Evolutionary conservation across 2,888 invertebrate species (phyloP).

Genomic region (Silvanus unidentatus): DNA sequence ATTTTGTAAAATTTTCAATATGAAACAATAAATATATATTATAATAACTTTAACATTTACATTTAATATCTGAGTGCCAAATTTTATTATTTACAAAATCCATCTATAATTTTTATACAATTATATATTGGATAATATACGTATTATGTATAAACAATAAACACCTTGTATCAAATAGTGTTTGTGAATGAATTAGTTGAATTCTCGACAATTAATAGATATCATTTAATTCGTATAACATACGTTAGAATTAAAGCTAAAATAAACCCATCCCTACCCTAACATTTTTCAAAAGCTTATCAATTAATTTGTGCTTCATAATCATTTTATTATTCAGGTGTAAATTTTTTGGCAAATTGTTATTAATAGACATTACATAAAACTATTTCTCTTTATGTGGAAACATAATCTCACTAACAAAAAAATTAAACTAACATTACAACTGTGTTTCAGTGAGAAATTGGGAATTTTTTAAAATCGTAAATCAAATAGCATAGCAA

Average conservation of each 20-base stretch:
- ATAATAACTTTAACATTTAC: conserved; percentile 2
- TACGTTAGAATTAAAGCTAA: conserved; percentile 3
- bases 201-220: conserved; percentile 2
- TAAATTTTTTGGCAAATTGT: too few species aligned
- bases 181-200: conserved; percentile 12
- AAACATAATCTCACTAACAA: conserved; percentile 17
- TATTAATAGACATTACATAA: too few species aligned
- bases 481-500: too few species aligned
- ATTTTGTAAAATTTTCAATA: conserved; percentile 15
- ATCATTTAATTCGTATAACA: conserved; percentile 3
- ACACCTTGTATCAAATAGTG: conserved; percentile 1
- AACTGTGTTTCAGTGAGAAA: conserved; percentile 6
- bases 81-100: neutral
- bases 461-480: too few species aligned
- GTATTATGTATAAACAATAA: too few species aligned
- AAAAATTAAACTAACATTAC: too few species aligned
- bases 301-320: conserved; percentile 40
- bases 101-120: conserved; percentile 9
- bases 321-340: neutral
- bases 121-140: too few species aligned
- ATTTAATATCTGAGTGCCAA: neutral
- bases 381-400: conserved; percentile 18
- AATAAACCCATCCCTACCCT: conserved; percentile 32
- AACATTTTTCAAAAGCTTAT: conserved; percentile 29
- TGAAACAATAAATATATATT: conserved; percentile 9